Conservation (phyloP, 1,140 invertebrate genomes). For the Sitobion miscanthi region DNA sequence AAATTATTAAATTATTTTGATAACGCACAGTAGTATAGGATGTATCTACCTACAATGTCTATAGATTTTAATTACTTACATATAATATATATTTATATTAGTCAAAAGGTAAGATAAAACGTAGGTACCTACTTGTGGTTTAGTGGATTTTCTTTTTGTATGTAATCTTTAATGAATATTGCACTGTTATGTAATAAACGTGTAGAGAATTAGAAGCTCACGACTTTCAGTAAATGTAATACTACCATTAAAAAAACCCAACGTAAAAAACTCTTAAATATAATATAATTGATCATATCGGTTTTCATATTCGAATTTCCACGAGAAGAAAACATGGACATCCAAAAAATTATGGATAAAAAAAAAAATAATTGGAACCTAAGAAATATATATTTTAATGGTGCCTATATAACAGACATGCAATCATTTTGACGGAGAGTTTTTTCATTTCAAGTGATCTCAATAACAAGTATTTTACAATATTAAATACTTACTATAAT, state of each 20-base stretch:
- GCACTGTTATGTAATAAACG: background rate
- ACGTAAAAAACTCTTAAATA: background rate
- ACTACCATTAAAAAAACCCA: background rate
- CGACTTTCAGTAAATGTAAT: background rate
- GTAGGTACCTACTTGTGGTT: background rate
- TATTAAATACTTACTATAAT: background rate
- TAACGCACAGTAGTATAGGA: no score
- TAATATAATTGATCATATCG: conserved; percentile 10
- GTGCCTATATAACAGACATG: background rate
- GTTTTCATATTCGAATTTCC: background rate
- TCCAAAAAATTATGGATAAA: background rate
- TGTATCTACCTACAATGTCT: background rate
- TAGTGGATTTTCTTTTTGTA: background rate
- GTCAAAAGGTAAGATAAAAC: background rate
- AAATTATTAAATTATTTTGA: background rate
- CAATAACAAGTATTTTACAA: background rate
- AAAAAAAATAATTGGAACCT: background rate
- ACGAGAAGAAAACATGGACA: background rate
- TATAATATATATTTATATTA: background rate
- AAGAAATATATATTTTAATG: background rate
- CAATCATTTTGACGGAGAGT: background rate
- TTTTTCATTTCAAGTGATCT: background rate
- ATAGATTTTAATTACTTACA: background rate
- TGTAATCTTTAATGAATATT: background rate
- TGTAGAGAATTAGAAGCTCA: background rate